phyloP scores from a whole-genome alignment of 92 coral and sea anemone species.

The Nematostella vectensis region DNA sequence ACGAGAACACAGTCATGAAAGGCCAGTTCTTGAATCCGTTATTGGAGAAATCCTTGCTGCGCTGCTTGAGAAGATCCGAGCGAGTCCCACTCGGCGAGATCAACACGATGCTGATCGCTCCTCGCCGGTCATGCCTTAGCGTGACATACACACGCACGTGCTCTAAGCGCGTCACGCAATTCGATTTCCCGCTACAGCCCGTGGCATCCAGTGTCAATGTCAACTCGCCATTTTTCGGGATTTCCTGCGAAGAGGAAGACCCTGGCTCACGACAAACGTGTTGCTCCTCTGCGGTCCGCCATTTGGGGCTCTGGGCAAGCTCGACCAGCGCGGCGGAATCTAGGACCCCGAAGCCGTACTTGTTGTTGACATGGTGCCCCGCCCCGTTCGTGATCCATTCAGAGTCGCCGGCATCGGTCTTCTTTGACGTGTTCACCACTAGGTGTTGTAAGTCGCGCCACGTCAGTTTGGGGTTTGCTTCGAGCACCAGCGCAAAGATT shows the following conservation, averaged over 20 bases:
- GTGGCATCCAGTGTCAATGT: slow-evolving; percentile 44
- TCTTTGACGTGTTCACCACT: slow-evolving; percentile 76
- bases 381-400: slow-evolving; percentile 87
- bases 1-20: slow-evolving; percentile 92
- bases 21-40: slow-evolving; percentile 94
- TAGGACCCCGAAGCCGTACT: slow-evolving; percentile 93
- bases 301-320: slow-evolving; percentile 46
- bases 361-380: slow-evolving; percentile 77
- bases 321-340: slow-evolving; percentile 83
- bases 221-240: slow-evolving; percentile 42
- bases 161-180: slow-evolving; percentile 73
- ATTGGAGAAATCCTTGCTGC: slow-evolving; percentile 55
- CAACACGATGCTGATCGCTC: slow-evolving; percentile 65
- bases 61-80: slow-evolving; percentile 70
- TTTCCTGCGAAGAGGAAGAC: slow-evolving; percentile 27
- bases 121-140: slow-evolving; percentile 62
- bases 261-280: slow-evolving; percentile 78
- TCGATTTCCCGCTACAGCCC: slow-evolving; percentile 50
- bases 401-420: slow-evolving; percentile 56
- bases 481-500: slow-evolving; percentile 90
- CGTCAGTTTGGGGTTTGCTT: slow-evolving; percentile 82
- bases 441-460: slow-evolving; percentile 98
- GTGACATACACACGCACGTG: slow-evolving; percentile 84
- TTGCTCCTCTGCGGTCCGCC: slow-evolving; percentile 82
- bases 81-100: slow-evolving; percentile 82